A percentile compares a stretch with the other conserved stretches of the same genome.
phyloP scores from a whole-genome alignment of 1,140 invertebrate genomes.

The Eubasilissa regina region DNA sequence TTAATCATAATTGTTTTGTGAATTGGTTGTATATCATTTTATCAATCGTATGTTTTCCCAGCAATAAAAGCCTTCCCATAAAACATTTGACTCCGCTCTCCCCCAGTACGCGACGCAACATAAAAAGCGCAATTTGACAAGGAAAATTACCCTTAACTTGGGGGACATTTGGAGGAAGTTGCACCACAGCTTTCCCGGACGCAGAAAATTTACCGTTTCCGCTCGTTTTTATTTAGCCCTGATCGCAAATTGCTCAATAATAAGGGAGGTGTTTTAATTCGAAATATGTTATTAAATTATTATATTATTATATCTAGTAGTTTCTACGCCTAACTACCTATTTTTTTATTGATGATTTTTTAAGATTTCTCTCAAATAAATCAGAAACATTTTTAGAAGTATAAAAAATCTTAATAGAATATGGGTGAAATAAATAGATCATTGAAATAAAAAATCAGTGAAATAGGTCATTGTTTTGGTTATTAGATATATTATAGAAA shows the following conservation, averaged over 20 bases:
- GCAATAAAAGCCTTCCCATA: slow-evolving; percentile 54
- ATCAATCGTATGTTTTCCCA: slow-evolving; percentile 35
- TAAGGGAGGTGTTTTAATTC: not conserved
- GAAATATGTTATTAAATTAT: not conserved
- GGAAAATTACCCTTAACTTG: slow-evolving; percentile 59
- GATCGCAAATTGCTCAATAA: slow-evolving; percentile 27
- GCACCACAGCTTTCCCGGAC: slow-evolving; percentile 51
- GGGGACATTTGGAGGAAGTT: slow-evolving; percentile 40
- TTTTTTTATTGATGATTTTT: too few species aligned
- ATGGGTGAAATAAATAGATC: too few species aligned
- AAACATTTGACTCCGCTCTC: slow-evolving; percentile 50
- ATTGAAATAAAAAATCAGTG: too few species aligned
- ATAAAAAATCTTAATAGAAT: too few species aligned
- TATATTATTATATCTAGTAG: not conserved
- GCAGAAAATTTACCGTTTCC: slow-evolving; percentile 52
- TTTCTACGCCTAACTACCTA: too few species aligned
- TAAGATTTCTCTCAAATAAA: too few species aligned
- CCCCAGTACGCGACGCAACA: slow-evolving; percentile 53
- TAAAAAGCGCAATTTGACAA: slow-evolving; percentile 61
- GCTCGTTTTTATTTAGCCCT: slow-evolving; percentile 37
- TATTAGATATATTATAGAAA: too few species aligned
- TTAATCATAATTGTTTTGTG: too few species aligned
- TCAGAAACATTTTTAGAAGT: too few species aligned
- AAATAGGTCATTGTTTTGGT: too few species aligned
- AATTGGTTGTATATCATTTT: slow-evolving; percentile 10